phyloP scores from a whole-genome alignment of 1,140 invertebrate species.

The Palaemon carinicauda region DNA sequence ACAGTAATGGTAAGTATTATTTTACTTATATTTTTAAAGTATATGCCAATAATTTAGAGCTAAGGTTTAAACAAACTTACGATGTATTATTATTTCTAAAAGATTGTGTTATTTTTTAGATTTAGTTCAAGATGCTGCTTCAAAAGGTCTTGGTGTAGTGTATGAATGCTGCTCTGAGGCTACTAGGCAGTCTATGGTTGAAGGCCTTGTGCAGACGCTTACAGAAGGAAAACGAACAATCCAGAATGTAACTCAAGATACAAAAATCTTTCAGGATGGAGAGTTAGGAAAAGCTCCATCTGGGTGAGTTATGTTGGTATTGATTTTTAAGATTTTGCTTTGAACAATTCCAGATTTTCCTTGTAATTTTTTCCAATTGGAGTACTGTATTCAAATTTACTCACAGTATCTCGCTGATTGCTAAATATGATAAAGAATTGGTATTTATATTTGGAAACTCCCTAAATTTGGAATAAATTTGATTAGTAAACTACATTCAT shows the following conservation, averaged over 20 bases:
- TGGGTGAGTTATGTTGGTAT: conserved; percentile 70
- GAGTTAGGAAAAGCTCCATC: conserved; percentile 83
- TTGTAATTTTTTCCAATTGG: too few relatives aligned
- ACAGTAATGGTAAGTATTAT: conserved; percentile 80
- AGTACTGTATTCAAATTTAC: too few relatives aligned
- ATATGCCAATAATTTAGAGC: not conserved
- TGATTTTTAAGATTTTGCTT: not conserved
- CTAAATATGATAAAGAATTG: not conserved
- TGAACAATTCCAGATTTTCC: too few relatives aligned
- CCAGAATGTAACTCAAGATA: conserved; percentile 78
- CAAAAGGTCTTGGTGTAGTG: conserved; percentile 87
- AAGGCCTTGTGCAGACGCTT: conserved; percentile 82
- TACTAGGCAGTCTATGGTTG: conserved; percentile 77
- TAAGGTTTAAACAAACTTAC: too few relatives aligned
- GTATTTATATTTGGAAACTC: not conserved
- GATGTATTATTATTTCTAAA: not conserved
- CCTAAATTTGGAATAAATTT: too few relatives aligned
- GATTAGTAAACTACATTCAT: too few relatives aligned
- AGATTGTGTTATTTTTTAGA: conserved; percentile 63
- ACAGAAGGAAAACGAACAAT: conserved; percentile 76
- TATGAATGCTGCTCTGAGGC: conserved; percentile 81
- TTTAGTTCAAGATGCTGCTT: conserved; percentile 89
- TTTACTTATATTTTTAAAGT: not conserved
- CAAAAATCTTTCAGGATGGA: conserved; percentile 88
- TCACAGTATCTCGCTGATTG: too few relatives aligned